Base-by-base conservation (phyloP, 2,888 invertebrate genomes). In the Morinoia aosen region DNA sequence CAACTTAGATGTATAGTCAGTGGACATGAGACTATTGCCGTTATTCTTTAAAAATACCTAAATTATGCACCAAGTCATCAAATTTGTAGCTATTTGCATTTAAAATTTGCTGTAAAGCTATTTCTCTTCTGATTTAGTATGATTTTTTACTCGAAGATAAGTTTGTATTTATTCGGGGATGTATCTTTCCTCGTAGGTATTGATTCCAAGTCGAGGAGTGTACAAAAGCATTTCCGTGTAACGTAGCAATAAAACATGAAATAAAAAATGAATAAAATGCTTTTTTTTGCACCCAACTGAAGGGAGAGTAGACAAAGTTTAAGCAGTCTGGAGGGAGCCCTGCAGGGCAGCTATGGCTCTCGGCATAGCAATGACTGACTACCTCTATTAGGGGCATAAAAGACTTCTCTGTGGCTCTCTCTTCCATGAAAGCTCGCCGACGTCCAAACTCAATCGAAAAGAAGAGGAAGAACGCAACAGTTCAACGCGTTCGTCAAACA, bases 401-500 rank as follows among this genome's bases (percentile, higher is more conserved):
- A 90, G 90, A 39, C 90, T 90, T 48, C 90, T 48, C 90, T 90
- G 90, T 90, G 48, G 90, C 90, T 90, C 90, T 90, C 90, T 90
- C 90, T 90, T 76, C 76, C 90, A 90, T 90, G 90, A 90, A 90
- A 90, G 90, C 90, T 40, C 90, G 90, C 90, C 90, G 90, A 90
- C 90, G 90, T 90, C 90, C 90, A 90, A 90, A 90, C 90, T 90
- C 90, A 90, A 90, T 90, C 90, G 90, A 90, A 90, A 90, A 48
- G 90, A 90, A 90, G 48, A 90, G 90, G 90, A 39, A 90, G 90
- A 76, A 48, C 90, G 90, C 90, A 90, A 90, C 39, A 90, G 90
- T 90, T 39, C 76, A 48, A 90, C 90, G 39, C 90, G 48, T 93
- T 93, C 93, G 48, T 90, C 93, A 57, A 57, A 57, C 93, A 93